These are phyloP conservation scores for Hydraecia micacea DNA, from an alignment of 2,888 invertebrate species.

Conservation along the genomic window DNA sequence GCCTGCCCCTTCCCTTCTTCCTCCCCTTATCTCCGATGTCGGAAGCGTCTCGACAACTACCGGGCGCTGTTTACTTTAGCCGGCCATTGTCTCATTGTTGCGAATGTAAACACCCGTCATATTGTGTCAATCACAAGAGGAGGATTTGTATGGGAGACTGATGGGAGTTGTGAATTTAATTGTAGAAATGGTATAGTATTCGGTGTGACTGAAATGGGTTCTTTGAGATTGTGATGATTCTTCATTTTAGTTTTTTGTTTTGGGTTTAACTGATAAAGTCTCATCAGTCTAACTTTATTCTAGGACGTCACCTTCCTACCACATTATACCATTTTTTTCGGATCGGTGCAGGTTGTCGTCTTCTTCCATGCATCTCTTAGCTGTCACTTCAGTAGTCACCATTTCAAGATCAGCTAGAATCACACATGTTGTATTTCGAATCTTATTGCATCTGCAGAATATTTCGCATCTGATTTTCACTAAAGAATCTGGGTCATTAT, in stretches of 20 bases:
- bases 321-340: not conserved
- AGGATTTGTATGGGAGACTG: not conserved
- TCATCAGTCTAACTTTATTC: too few species aligned
- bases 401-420: not conserved
- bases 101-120: slow-evolving; percentile 40
- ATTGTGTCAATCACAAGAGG: slow-evolving; percentile 7
- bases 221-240: not conserved
- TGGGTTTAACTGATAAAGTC: not conserved
- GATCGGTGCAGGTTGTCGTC: not conserved
- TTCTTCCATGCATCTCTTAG: not conserved
- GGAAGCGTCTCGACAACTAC: slow-evolving; percentile 49
- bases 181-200: not conserved
- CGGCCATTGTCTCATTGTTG: slow-evolving; percentile 55
- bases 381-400: not conserved
- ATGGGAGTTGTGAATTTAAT: slow-evolving; percentile 21
- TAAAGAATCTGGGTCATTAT: slow-evolving; percentile 7
- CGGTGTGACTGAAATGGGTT: not conserved
- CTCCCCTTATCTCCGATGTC: slow-evolving; percentile 38
- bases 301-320: not conserved
- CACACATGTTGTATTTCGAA: too few species aligned
- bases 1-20: not conserved
- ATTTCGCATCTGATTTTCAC: not conserved
- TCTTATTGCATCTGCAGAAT: not conserved
- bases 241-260: not conserved
- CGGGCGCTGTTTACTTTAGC: slow-evolving; percentile 53